A percentile compares a stretch with the other conserved stretches of the same genome.
Evolutionary conservation across 2,797 vertebrate species (phyloP).

Genomic region (Sebastes matsubarae): DNA sequence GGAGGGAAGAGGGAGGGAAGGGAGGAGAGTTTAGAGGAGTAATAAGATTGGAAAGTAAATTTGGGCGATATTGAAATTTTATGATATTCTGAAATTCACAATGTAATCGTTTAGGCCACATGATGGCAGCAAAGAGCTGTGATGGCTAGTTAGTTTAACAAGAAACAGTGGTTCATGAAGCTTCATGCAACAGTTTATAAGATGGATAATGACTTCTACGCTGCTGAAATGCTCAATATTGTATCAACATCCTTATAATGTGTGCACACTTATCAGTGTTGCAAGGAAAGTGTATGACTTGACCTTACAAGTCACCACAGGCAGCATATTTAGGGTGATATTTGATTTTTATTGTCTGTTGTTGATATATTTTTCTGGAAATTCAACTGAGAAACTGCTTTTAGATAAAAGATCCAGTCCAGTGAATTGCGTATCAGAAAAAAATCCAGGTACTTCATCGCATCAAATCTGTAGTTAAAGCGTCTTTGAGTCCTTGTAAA

Average conservation of each 20-base stretch:
- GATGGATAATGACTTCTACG: background rate
- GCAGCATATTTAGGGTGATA: background rate
- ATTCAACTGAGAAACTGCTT: background rate
- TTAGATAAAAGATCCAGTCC: background rate
- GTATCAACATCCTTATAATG: background rate
- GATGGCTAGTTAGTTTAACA: background rate
- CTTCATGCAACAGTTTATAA: background rate
- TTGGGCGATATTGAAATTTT: background rate
- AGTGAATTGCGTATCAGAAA: background rate
- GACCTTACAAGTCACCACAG: background rate
- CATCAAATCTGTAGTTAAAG: background rate
- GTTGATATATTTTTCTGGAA: background rate
- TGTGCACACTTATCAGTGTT: background rate
- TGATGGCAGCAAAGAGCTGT: slow-evolving; percentile 30
- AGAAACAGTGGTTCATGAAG: background rate
- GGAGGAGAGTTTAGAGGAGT: slow-evolving; percentile 4
- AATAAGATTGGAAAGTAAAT: background rate
- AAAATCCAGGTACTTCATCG: background rate
- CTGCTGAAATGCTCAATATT: background rate
- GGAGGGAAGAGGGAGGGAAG: background rate
- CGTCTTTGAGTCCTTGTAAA: no score
- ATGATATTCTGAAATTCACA: background rate
- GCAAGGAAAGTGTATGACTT: background rate
- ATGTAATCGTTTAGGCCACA: slow-evolving; percentile 4
- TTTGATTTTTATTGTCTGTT: background rate